Evolutionary conservation across 2,888 invertebrate genomes (phyloP).

Genomic region (Heptascelio sp.): DNA sequence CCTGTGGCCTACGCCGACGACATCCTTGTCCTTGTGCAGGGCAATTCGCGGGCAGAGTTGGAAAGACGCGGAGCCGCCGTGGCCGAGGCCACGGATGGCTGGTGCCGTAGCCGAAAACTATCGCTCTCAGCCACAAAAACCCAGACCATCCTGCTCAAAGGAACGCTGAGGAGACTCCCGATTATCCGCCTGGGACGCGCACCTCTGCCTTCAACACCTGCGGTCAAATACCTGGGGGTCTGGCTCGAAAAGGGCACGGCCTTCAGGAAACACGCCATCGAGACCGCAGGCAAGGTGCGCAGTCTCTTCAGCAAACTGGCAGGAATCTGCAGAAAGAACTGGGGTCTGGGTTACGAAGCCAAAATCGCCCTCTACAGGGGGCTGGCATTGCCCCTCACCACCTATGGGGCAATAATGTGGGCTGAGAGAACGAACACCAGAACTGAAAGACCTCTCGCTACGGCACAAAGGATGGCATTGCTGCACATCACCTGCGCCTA

Average conservation of each 20-base stretch:
- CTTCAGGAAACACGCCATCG: background rate
- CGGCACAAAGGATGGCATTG: background rate
- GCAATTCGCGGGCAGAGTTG: background rate
- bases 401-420: background rate
- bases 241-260: background rate
- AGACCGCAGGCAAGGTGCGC: background rate
- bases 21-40: background rate
- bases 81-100: background rate
- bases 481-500: background rate
- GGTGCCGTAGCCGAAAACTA: background rate
- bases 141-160: background rate
- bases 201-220: background rate
- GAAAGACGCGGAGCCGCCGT: background rate
- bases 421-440: background rate
- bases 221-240: background rate
- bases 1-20: background rate
- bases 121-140: background rate
- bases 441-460: background rate
- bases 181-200: background rate
- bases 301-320: background rate
- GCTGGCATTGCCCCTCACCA: background rate
- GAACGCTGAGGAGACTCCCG: background rate
- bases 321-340: background rate
- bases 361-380: background rate
- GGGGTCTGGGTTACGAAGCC: background rate